Base-by-base conservation (phyloP, 2,797 vertebrate species). In the Sternotherus odoratus region DNA sequence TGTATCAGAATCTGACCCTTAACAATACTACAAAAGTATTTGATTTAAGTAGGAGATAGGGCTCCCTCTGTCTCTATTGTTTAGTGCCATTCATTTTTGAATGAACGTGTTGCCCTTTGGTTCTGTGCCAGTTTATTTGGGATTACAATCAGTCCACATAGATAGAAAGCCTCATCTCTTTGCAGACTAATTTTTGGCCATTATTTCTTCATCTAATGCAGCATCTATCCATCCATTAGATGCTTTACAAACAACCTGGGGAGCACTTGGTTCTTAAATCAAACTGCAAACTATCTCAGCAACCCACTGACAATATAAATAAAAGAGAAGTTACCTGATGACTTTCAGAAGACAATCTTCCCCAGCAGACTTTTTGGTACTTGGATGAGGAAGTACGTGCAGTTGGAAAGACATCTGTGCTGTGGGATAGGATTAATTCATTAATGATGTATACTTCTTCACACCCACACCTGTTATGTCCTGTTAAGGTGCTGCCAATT, bases 271-370 rank as follows among this genome's bases (percentile, higher is more conserved):
- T 4, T 26, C 13, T 56, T 6, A 0, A 12, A 36, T 26, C 60
- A 80, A 92, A 17, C n/a, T 43, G 13, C 36, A 56, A 56, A 50
- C 3, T 56, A 23, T 12, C 19, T 15, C 36, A 28, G 17, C 3
- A 63, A 79, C 3, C 8, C 28, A 17, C 15, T 75, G 3, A 39
- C 46, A 75, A 83, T 90, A 85, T 53, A 82, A 8, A 12, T 28
- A 69, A 69, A 2, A 1, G 15, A 21, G 43, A 53, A 28, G 2
- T 0, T 0, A 92, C 88, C 60, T 17, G 6, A 5, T 0, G 49
- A 6, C 51, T 46, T 80, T 6, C 21, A 78, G 87, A 49, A 63
- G n/a, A 81, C 75, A n/a, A 46, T 54, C 36, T 10, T 80, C 46
- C 83, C 16, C 24, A 75, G 39, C 86, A 66, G 1, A 36, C n/a